These are phyloP conservation scores for Lepidurus packardi DNA, from an alignment of 1,140 invertebrate genomes.

Conservation along the genomic window DNA sequence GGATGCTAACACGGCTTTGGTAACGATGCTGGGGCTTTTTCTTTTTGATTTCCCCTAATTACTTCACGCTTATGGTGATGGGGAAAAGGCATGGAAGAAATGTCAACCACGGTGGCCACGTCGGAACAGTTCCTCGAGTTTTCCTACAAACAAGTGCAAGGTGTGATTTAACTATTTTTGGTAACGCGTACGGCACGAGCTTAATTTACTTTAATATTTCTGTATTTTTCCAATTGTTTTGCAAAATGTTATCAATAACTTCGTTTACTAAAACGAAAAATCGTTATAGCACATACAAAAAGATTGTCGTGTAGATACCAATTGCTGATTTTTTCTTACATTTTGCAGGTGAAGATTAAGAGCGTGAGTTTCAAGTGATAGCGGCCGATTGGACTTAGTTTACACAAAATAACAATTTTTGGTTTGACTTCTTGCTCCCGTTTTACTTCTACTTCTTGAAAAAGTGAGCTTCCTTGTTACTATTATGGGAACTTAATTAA, in stretches of 20 bases:
- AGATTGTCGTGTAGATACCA: background rate
- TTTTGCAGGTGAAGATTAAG: constrained; percentile 29
- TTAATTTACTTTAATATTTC: constrained; percentile 16
- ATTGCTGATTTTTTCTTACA: background rate
- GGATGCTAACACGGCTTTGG: background rate
- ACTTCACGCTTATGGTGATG: constrained; percentile 2
- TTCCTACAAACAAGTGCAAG: constrained; percentile 34
- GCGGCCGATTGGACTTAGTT: constrained; percentile 14
- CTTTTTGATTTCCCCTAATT: constrained; percentile 24
- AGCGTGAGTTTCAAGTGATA: background rate
- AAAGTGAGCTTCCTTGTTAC: constrained; percentile 19
- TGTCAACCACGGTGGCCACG: constrained; percentile 34
- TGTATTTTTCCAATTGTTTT: background rate
- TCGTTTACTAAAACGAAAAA: background rate
- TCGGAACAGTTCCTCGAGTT: constrained; percentile 33
- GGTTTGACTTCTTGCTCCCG: constrained; percentile 3
- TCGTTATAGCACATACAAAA: no score
- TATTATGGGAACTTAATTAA: constrained; percentile 5
- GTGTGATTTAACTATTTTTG: constrained; percentile 29
- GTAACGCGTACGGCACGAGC: background rate
- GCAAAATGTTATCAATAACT: background rate
- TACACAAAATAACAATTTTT: constrained; percentile 4
- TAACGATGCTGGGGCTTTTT: constrained; percentile 15
- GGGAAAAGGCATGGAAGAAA: constrained; percentile 26
- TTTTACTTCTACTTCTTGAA: constrained; percentile 1